Percentiles rank a stretch among this genome's conserved stretches.
Conservation (phyloP, 2,888 invertebrate genomes). For the Chaetogeoica ovagalla region DNA sequence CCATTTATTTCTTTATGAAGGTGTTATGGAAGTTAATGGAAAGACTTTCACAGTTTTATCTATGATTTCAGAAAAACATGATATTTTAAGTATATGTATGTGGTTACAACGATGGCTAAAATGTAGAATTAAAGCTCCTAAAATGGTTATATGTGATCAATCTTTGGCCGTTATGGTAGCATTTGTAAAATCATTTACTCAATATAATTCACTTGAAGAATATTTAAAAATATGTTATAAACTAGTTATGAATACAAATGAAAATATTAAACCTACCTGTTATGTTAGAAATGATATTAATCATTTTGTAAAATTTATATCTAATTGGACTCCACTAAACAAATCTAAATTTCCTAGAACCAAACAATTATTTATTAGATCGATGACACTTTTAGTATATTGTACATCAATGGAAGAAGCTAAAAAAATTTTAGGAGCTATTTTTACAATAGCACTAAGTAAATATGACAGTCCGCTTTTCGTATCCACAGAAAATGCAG, state of each 20-base stretch:
- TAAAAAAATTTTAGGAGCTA: background rate
- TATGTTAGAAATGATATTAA: background rate
- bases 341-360: background rate
- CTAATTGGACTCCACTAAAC: background rate
- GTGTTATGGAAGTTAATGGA: background rate
- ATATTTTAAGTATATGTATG: background rate
- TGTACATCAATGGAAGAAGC: background rate
- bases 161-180: background rate
- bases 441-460: too few relatives aligned
- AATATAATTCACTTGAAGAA: background rate
- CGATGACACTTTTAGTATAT: background rate
- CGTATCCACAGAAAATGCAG: too few relatives aligned
- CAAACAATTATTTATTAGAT: background rate
- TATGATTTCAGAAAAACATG: background rate
- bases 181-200: too few relatives aligned
- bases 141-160: background rate
- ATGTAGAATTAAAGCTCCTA: background rate
- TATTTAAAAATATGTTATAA: background rate
- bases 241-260: background rate
- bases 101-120: slow-evolving; percentile 5
- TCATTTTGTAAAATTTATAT: background rate
- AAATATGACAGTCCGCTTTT: too few relatives aligned
- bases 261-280: background rate
- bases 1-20: background rate
- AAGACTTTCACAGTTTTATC: background rate